Base-by-base conservation (phyloP, 2,888 invertebrate species). In the Polymixis lichenea region DNA sequence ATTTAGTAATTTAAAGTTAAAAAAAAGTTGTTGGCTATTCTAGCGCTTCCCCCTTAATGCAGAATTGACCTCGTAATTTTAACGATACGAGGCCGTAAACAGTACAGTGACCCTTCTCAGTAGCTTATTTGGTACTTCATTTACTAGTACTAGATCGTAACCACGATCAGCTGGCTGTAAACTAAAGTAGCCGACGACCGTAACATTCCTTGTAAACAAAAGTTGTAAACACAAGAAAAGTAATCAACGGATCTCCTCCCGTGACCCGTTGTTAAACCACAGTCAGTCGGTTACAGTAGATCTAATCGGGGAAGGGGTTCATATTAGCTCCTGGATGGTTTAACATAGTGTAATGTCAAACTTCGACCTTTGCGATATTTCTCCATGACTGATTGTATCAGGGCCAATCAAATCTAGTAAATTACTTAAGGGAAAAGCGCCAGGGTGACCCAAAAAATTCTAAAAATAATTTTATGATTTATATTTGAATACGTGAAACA, bases 141-240 rank as follows among this genome's bases (percentile, higher is more conserved):
- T 32, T 13, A 38, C 3, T n/a, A 70, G 19, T 53, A 15, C 2
- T 15, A 32, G 1, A 38, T 9, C 8, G n/a, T 51, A 17, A 55
- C 46, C 38, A 80, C 15, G 17, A 65, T 19, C 13, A 46, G 25
- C 53, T 22, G 22, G 38, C 13, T 55, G n/a, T 66, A 62, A 43
- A 22, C n/a, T 80, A 22, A 19, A 72, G 19, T 49, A 43, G 17
- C 38, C 4, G 17, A 25, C 28, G 43, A 25, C 32, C 32, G 67
- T n/a, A 82, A 64, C 32, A 53, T 53, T 56, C n/a, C 51, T 19
- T 32, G 15, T 15, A 22, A 69, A 77, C 53, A 60, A 17, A 43
- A 56, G 49, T n/a, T 38, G 49, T 69, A 46, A 70, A 77, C 69
- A 70, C n/a, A 61, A 56, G 78, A 67, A 77, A 82, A 82, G 65